Base-by-base conservation (phyloP, 2,888 invertebrate genomes). In the Vesta saturnalis region DNA sequence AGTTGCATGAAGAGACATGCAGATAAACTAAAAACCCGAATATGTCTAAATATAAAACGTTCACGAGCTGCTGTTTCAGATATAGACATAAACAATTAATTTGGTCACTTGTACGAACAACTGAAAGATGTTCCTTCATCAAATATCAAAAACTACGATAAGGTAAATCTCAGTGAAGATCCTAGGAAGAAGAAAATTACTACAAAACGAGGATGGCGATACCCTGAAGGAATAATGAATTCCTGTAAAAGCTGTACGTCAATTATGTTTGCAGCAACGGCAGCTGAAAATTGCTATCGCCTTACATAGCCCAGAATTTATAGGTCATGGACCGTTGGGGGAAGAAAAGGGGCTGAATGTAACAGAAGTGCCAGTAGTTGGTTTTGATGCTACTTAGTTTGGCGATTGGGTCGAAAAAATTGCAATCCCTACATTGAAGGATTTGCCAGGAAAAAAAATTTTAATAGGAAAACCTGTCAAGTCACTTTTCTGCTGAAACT, bases 121-220 rank as follows among this genome's bases (percentile, higher is more conserved):
- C 10, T 58, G 1, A 43, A 19, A 19, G 43, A 43, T 43, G 43
- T 58, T 1, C 43, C 58, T 19, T 12, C 16, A 16, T 15, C 15
- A n/a, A 14, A 43, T 60, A 67, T 46, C 12, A 6, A 39, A 8
- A 83, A 83, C 61, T 83, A 79, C 72, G 80, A 82, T 66, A 79
- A 81, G 66, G 1, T 80, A 80, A 54, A 67, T 83, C 5, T 62
- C 73, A n/a, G 81, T n/a, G n/a, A 81, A 61, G 78, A 82, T 57
- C 79, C 79, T 18, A 80, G 79, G 0, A 70, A 67, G 39, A 73
- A 74, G 16, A 74, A 67, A 57, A 60, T 57, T 15, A 67, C 73
- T 15, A 43, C 22, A 70, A 68, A 71, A 61, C 57, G 69, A 30
- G 67, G 72, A 12, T 58, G 64, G 19, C 69, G 79, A 64, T 77